Conservation (phyloP, 2,888 invertebrate genomes). For the Meliscaeva auricollis region DNA sequence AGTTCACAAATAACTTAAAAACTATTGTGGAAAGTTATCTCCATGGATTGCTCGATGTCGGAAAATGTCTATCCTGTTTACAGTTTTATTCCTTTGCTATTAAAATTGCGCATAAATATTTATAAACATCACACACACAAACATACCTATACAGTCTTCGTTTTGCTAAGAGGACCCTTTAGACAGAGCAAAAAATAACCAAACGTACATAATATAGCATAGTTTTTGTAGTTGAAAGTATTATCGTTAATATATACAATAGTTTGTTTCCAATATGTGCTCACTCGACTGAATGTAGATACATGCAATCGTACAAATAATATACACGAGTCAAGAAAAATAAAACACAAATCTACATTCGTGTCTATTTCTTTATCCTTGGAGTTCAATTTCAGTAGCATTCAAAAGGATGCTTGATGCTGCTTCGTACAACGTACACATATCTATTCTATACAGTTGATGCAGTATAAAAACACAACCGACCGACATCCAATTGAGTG, state of each 20-base stretch:
- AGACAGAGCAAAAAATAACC: constrained; percentile 10
- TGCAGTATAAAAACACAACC: constrained; percentile 51
- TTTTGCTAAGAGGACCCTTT: constrained; percentile 42
- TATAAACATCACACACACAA: constrained; percentile 64
- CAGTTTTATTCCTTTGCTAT: constrained; percentile 58
- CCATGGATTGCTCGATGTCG: constrained; percentile 41
- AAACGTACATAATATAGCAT: constrained; percentile 1
- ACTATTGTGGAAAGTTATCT: constrained; percentile 59
- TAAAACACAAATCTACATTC: constrained; percentile 68
- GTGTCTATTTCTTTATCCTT: constrained; percentile 67
- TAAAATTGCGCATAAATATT: constrained; percentile 72
- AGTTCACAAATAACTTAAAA: constrained; percentile 25
- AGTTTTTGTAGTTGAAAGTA: constrained; percentile 52
- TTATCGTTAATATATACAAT: constrained; percentile 74
- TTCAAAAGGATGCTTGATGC: constrained; percentile 35
- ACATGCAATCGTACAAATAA: constrained; percentile 60
- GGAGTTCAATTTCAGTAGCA: constrained; percentile 56
- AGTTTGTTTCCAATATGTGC: constrained; percentile 72
- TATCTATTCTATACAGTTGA: constrained; percentile 1
- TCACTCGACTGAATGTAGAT: constrained; percentile 55
- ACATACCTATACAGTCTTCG: not conserved
- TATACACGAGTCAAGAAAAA: constrained; percentile 54
- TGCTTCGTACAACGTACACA: not conserved
- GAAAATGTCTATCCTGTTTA: constrained; percentile 63
- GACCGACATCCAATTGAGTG: constrained; percentile 33